A percentile compares a stretch with the other conserved stretches of the same genome.
phyloP scores from a whole-genome alignment of 2,797 vertebrate species.

The Synanceia verrucosa region DNA sequence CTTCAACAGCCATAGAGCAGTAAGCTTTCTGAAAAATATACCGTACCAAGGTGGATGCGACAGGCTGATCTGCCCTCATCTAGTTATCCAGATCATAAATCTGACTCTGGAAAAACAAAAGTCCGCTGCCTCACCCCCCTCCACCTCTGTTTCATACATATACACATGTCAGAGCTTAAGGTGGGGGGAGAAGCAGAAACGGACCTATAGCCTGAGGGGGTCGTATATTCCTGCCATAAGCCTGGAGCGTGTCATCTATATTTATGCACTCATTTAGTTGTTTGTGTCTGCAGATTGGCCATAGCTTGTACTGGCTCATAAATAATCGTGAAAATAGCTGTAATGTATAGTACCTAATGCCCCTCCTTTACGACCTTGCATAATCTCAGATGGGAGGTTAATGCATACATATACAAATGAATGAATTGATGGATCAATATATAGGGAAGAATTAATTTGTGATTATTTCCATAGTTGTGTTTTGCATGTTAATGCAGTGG shows the following conservation, averaged over 20 bases:
- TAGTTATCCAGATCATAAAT: conserved; percentile 53
- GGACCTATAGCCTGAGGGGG: conserved; percentile 58
- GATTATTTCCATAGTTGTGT: conserved; percentile 18
- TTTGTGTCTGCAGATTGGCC: conserved; percentile 70
- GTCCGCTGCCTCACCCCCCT: background rate
- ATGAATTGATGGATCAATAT: conserved; percentile 19
- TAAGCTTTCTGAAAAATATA: conserved; percentile 23
- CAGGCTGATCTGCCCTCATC: conserved; percentile 42
- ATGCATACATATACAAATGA: conserved; percentile 19
- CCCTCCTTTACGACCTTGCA: conserved; percentile 31
- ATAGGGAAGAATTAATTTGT: conserved; percentile 19
- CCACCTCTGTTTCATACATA: conserved; percentile 18
- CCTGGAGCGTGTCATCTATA: conserved; percentile 75
- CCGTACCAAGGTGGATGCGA: conserved; percentile 6
- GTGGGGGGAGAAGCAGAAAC: conserved; percentile 44
- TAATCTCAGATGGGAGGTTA: conserved; percentile 42
- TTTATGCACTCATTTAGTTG: conserved; percentile 75
- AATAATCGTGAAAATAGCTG: conserved; percentile 70
- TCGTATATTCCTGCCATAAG: conserved; percentile 65
- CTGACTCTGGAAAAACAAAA: background rate
- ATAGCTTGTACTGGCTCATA: conserved; percentile 59
- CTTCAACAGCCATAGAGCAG: background rate
- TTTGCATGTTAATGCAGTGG: background rate
- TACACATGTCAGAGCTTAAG: conserved; percentile 38
- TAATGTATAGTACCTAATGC: conserved; percentile 41